Conservation (phyloP, 2,888 invertebrate genomes). For the Metellina segmentata region DNA sequence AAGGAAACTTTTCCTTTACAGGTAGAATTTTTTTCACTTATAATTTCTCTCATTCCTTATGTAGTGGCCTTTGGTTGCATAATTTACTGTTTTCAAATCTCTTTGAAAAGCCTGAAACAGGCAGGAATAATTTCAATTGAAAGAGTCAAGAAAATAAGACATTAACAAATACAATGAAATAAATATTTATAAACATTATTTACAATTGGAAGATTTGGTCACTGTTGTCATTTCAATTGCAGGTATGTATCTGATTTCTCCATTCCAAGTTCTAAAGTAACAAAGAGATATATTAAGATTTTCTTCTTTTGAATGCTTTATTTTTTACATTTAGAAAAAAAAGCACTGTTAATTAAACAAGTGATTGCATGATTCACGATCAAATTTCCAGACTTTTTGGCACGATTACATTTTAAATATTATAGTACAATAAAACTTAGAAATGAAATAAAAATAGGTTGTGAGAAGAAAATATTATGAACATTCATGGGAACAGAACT, state of each 20-base stretch:
- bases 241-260: conserved; percentile 31
- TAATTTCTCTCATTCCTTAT: neutral
- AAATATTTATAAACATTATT: conserved; percentile 35
- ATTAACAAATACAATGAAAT: no score
- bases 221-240: conserved; percentile 28
- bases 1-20: neutral
- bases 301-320: neutral
- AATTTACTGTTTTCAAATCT: neutral
- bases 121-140: no score
- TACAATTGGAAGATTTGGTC: conserved; percentile 19
- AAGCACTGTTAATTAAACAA: neutral
- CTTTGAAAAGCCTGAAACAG: no score
- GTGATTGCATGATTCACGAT: neutral
- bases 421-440: neutral
- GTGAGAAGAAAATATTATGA: no score
- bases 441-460: no score
- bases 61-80: neutral
- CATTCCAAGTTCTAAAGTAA: conserved; percentile 59
- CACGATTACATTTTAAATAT: neutral
- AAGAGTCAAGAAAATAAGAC: no score
- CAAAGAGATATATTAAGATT: neutral
- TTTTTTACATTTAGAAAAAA: neutral
- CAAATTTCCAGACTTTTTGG: neutral
- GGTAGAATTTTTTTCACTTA: neutral
- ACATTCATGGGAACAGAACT: no score